A percentile compares a stretch with the other conserved stretches of the same genome.
Evolutionary conservation across 2,797 vertebrate species (phyloP).

Genomic region (Sebastes iracundus): DNA sequence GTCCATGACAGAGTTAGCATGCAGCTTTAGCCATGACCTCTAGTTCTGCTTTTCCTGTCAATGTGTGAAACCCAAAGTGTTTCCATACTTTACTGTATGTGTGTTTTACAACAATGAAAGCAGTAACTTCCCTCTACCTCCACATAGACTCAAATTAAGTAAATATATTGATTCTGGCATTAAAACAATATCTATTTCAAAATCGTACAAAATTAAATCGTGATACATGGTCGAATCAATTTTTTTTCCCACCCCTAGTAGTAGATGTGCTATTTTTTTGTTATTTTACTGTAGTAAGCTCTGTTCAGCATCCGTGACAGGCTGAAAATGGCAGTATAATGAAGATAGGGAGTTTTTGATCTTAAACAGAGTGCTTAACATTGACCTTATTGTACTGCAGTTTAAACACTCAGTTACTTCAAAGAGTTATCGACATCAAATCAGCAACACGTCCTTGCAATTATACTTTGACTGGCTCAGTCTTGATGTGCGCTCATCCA

Average conservation of each 20-base stretch:
- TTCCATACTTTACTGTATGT: too few species aligned
- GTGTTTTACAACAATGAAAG: too few species aligned
- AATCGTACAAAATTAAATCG: accelerated
- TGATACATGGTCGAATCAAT: too few species aligned
- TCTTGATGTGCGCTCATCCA: neutral
- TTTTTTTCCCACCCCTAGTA: neutral
- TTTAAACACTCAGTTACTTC: neutral
- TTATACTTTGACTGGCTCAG: neutral
- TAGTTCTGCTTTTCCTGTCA: too few species aligned
- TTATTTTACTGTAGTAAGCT: neutral
- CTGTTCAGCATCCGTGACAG: neutral
- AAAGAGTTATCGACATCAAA: conserved; percentile 1
- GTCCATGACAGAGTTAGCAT: too few species aligned
- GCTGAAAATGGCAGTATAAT: neutral
- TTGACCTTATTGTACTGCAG: neutral
- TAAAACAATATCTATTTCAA: too few species aligned
- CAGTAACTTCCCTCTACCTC: too few species aligned
- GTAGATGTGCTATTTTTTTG: neutral
- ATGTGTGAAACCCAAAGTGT: too few species aligned
- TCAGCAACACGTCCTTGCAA: neutral
- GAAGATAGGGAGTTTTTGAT: neutral
- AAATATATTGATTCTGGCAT: too few species aligned
- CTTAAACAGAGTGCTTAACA: neutral
- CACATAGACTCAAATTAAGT: accelerated
- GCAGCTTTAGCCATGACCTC: too few species aligned